Percentiles rank a stretch among this genome's conserved stretches.
Conservation (phyloP, 1,140 invertebrate species). For the Bombus turneri region DNA sequence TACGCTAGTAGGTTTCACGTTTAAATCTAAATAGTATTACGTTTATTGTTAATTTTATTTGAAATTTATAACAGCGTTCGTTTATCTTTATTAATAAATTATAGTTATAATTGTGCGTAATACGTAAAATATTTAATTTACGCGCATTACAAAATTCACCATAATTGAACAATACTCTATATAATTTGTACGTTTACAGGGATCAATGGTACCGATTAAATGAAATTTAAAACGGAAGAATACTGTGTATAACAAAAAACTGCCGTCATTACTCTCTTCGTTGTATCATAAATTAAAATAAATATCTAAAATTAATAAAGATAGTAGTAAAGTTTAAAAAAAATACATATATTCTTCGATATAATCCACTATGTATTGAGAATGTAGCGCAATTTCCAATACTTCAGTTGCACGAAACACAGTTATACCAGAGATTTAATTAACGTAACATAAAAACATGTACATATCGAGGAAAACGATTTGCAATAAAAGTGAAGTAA, state of each 20-base stretch:
- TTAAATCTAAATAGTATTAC: not conserved
- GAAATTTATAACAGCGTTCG: not conserved
- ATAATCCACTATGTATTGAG: not conserved
- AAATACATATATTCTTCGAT: not conserved
- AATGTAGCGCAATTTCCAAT: not conserved
- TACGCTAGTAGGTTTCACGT: not conserved
- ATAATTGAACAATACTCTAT: not conserved
- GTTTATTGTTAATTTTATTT: not conserved
- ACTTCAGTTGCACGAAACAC: not conserved
- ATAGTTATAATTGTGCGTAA: too few species aligned
- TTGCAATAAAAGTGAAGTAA: not conserved
- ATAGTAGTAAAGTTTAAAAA: too few species aligned
- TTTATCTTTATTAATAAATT: not conserved
- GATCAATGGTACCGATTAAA: not conserved
- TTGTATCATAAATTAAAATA: not conserved
- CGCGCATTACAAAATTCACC: not conserved
- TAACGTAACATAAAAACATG: not conserved
- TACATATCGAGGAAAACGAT: not conserved
- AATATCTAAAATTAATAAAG: not conserved
- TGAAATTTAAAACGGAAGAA: not conserved
- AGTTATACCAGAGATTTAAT: not conserved
- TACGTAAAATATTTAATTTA: not conserved
- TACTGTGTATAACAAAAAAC: not conserved
- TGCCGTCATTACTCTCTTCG: not conserved
- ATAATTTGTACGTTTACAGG: not conserved